Conservation (phyloP, 2,113 vertebrate species). For the Mixornis gularis region DNA sequence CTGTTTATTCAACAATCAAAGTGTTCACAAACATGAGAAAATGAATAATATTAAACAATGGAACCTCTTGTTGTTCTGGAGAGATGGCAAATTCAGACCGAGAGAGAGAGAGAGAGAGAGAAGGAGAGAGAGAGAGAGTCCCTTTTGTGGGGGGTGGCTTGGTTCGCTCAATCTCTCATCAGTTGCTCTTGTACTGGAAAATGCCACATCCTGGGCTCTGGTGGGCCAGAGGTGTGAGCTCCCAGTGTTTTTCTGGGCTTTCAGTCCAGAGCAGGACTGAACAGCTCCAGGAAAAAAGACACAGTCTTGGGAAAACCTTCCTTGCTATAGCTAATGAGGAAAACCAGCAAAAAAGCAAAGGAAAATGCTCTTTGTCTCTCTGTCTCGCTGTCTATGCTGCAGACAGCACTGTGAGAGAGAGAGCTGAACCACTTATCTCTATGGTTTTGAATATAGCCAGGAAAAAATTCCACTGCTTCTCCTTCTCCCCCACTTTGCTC, state of each 20-base stretch:
- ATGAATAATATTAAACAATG: not conserved
- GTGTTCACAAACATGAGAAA: not conserved
- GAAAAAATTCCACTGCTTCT: not conserved
- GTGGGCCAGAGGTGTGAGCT: not conserved
- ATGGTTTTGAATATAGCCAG: not conserved
- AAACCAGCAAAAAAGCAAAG: not conserved
- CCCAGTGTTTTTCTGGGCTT: not conserved
- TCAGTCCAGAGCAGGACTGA: not conserved
- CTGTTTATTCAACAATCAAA: not conserved
- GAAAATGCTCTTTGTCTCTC: not conserved
- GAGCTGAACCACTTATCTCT: not conserved
- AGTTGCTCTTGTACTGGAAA: not conserved
- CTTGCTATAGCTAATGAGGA: not conserved
- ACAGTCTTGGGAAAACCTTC: not conserved
- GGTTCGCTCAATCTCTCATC: accelerated
- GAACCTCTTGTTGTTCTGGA: not conserved
- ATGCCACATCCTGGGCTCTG: accelerated
- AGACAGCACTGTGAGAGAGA: too few species aligned
- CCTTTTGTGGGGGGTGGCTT: not conserved
- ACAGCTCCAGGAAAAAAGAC: not conserved
- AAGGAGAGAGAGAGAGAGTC: not conserved
- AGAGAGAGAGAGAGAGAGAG: not conserved
- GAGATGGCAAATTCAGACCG: not conserved
- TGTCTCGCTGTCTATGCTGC: accelerated
- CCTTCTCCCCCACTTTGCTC: accelerated